Evolutionary conservation across 1,140 invertebrate species (phyloP).

Genomic region (Leptonema lineaticorne): DNA sequence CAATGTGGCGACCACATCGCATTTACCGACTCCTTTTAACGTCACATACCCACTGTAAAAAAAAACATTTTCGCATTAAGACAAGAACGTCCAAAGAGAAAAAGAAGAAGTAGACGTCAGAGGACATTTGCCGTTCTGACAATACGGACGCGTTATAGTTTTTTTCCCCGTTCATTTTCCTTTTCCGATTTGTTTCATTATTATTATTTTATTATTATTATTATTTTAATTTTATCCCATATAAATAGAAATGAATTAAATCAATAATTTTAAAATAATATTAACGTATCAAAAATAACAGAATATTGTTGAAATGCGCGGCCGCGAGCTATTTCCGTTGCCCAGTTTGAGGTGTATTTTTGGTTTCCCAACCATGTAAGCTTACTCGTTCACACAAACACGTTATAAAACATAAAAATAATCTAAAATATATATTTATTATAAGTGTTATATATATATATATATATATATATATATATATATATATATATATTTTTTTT

Average conservation of each 20-base stretch:
- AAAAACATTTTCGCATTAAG: too few species aligned
- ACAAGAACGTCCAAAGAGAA: too few species aligned
- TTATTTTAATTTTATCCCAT: background rate
- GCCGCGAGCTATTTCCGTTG: conserved; percentile 5
- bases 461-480: too few species aligned
- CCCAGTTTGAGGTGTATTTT: conserved; percentile 13
- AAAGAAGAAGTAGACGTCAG: too few species aligned
- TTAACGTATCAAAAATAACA: too few species aligned
- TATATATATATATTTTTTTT: too few species aligned
- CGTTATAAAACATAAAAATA: background rate
- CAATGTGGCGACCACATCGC: background rate
- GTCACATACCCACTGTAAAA: conserved; percentile 15
- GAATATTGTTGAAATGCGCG: too few species aligned
- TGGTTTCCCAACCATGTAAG: background rate
- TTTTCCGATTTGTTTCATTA: background rate
- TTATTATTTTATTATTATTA: background rate
- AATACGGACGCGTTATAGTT: too few species aligned
- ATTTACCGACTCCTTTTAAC: conserved; percentile 20
- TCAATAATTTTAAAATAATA: too few species aligned
- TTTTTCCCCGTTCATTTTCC: background rate
- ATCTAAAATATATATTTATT: too few species aligned
- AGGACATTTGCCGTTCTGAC: conserved; percentile 17
- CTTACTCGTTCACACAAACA: background rate
- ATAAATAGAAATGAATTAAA: too few species aligned
- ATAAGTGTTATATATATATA: too few species aligned